These are phyloP conservation scores for Chouioia cunea DNA, from an alignment of 2,888 invertebrate genomes.

Conservation along the genomic window DNA sequence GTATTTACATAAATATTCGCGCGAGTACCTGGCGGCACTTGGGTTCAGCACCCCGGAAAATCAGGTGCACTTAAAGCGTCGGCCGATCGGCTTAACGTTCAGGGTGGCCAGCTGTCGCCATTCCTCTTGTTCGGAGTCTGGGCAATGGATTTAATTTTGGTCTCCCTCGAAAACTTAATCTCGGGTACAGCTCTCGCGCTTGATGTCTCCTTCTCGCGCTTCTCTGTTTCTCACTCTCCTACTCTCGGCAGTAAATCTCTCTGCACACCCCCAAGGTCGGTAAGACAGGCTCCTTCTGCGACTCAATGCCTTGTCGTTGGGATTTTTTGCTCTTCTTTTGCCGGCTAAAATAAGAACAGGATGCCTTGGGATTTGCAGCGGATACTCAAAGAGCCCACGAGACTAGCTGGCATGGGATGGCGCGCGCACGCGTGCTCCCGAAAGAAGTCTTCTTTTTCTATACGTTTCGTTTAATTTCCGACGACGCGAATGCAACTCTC, in stretches of 20 bases:
- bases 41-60: conserved; percentile 32
- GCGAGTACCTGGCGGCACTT: conserved; percentile 31
- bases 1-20: conserved; percentile 47
- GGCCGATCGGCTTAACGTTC: conserved; percentile 43
- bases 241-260: conserved; percentile 53
- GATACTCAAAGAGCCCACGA: conserved; percentile 41
- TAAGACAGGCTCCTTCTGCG: conserved; percentile 46
- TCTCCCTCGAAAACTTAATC: conserved; percentile 50
- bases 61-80: conserved; percentile 40
- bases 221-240: conserved; percentile 21
- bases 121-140: conserved; percentile 27
- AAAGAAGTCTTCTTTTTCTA: conserved; percentile 32
- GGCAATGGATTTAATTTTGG: conserved; percentile 50
- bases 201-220: conserved; percentile 4
- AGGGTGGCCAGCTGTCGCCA: conserved; percentile 5
- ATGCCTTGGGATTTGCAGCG: conserved; percentile 43
- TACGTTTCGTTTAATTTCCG: conserved; percentile 53
- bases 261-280: conserved; percentile 41
- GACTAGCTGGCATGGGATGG: too few relatives aligned
- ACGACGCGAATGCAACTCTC: conserved; percentile 43
- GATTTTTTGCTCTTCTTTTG: conserved; percentile 22
- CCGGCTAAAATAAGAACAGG: conserved; percentile 46
- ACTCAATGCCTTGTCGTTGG: conserved; percentile 43
- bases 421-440: too few relatives aligned
- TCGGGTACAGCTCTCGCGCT: conserved; percentile 25